These are phyloP conservation scores for Paratilapia polleni DNA, from an alignment of 2,113 vertebrate species.

Conservation along the genomic window DNA sequence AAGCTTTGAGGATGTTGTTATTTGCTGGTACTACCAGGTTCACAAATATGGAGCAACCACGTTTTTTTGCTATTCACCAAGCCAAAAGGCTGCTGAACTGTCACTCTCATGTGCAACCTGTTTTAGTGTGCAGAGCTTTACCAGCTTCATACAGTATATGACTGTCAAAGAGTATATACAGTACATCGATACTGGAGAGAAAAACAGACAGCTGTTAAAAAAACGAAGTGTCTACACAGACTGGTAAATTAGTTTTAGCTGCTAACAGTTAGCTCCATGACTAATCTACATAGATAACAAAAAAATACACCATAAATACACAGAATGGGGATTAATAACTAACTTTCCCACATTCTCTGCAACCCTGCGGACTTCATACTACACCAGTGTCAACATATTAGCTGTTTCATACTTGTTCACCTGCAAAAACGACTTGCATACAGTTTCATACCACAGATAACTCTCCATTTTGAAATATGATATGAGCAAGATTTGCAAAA, in stretches of 20 bases:
- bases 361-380: neutral
- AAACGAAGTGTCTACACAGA: too few species aligned
- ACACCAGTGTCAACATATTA: neutral
- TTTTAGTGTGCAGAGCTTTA: neutral
- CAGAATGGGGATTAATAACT: neutral
- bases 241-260: too few species aligned
- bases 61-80: slow-evolving; percentile 9
- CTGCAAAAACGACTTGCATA: neutral
- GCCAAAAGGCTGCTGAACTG: neutral
- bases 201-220: neutral
- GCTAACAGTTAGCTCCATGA: too few species aligned
- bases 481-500: too few species aligned
- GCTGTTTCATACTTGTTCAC: neutral
- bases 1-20: neutral
- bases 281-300: neutral
- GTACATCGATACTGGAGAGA: neutral
- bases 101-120: neutral
- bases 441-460: too few species aligned
- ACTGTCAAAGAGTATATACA: neutral
- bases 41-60: neutral
- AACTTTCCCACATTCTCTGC: neutral
- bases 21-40: slow-evolving; percentile 1
- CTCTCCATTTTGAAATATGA: too few species aligned
- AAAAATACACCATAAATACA: neutral
- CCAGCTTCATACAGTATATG: neutral